Evolutionary conservation across 92 coral and sea anemone genomes (phyloP).

Genomic region (Desmophyllum pertusum): DNA sequence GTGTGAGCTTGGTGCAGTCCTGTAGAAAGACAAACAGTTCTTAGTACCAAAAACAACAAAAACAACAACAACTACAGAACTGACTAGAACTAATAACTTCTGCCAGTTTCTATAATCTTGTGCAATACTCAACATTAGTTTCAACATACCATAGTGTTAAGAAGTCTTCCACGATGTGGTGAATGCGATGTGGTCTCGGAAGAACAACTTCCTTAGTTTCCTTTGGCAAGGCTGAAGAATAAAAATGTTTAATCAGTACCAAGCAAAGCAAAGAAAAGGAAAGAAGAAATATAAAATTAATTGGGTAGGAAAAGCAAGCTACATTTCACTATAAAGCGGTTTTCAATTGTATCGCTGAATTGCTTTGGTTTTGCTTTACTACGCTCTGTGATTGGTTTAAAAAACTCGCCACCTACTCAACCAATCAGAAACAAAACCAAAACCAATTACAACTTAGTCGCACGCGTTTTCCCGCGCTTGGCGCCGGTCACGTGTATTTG

Average conservation of each 20-base stretch:
- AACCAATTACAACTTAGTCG: too few species aligned
- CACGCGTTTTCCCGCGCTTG: too few species aligned
- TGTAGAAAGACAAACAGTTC: constrained; percentile 33
- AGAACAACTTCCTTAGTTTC: constrained; percentile 48
- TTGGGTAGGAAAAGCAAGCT: neutral
- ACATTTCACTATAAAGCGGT: too few species aligned
- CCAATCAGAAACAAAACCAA: too few species aligned
- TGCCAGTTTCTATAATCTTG: neutral
- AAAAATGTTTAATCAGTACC: too few species aligned
- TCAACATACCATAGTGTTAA: constrained; percentile 79
- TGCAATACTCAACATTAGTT: neutral
- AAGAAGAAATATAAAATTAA: neutral
- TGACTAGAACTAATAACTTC: too few species aligned
- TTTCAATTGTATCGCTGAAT: too few species aligned
- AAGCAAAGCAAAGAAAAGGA: too few species aligned
- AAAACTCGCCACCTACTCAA: too few species aligned
- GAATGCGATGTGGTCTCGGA: constrained; percentile 94
- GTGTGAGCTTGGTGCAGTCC: constrained; percentile 90
- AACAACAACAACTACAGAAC: neutral
- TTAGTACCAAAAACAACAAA: neutral
- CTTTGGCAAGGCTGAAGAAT: constrained; percentile 44
- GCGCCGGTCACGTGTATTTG: too few species aligned
- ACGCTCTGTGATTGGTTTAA: too few species aligned
- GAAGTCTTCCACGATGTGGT: constrained; percentile 97
- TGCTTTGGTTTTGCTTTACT: too few species aligned